These are phyloP conservation scores for Ephydatia muelleri DNA, from an alignment of 37 sponge, comb jelly and placozoan genomes.

Conservation along the genomic window DNA sequence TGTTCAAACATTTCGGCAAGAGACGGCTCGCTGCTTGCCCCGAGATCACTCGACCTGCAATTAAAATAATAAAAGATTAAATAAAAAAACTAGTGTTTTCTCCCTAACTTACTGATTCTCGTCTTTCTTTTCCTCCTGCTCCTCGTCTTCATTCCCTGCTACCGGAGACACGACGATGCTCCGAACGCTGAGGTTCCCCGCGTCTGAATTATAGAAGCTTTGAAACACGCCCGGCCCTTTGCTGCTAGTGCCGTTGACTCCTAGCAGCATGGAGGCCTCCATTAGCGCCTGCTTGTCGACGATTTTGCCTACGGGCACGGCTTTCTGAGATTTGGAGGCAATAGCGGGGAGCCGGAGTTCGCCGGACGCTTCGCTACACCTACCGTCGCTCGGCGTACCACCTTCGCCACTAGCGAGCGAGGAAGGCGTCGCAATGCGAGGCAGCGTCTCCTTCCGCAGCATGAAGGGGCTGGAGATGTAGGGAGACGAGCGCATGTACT, in stretches of 20 bases:
- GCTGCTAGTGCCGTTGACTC: conserved; percentile 8
- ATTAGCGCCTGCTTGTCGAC: conserved; percentile 35
- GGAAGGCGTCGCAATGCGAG: neutral
- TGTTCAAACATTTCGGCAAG: conserved; percentile 59
- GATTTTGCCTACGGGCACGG: neutral
- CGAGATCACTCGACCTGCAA: neutral
- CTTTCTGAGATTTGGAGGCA: neutral
- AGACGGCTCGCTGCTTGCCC: conserved; percentile 7
- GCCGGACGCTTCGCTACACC: neutral
- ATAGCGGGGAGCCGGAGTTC: neutral
- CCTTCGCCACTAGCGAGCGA: conserved; percentile 4
- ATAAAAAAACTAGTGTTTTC: neutral
- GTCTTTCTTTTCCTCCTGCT: conserved; percentile 1
- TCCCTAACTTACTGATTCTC: neutral
- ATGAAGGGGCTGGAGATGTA: conserved; percentile 38
- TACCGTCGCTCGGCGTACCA: neutral
- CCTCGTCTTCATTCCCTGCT: neutral
- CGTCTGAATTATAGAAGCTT: conserved; percentile 30
- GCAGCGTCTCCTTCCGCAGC: neutral
- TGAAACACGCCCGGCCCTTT: conserved; percentile 29
- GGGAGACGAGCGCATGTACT: conserved; percentile 8
- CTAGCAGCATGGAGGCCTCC: conserved; percentile 35
- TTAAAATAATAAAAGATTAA: neutral
- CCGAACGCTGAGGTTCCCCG: neutral
- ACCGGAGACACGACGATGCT: neutral